Base-by-base conservation (phyloP, 30 jellyfish, hydroid and myxozoan genomes). In the Aurelia aurita region DNA sequence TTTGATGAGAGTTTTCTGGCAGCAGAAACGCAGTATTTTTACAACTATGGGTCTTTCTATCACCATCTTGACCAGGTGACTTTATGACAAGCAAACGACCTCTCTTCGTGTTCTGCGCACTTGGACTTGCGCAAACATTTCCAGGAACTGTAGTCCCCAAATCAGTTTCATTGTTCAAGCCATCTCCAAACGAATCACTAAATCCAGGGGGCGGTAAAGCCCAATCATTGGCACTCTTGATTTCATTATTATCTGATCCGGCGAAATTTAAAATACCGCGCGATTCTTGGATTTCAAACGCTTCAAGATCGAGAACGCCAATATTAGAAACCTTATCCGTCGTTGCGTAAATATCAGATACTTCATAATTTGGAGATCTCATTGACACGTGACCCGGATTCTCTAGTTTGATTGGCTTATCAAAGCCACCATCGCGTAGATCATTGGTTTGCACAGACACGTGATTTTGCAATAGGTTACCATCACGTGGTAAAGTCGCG, bases 361-460 rank as follows among this genome's bases (percentile, higher is more conserved):
- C 64, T 59, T 83, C 93, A 26, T 12, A 69, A 18, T 20, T 13
- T 4, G 93, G 93, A 1, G 93, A 83, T 28, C 71, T 55, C 93
- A 83, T 83, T n/a, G 93, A 83, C 53, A 83, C 87, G 20, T 53
- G 87, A 23, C 93, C 93, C 5, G 93, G 81, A 31, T 83, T 83
- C 12, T 83, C 93, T 4, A 58, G 9, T 61, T 67, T 75, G 7
- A 65, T 16, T 69, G 43, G 66, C 16, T 64, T 69, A 47, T 83
- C 93, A 44, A 29, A 39, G 13, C 31, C 6, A 27, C 79, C 76
- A 18, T 83, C 84, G 1, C 86, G 43, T 15, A 75, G 29, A 43
- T 87, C 96, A 45, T 65, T 87, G 10, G 96, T 87, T 76, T 87
- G 96, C 16, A 87, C 90, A 27, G 96, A 87, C 20, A 77, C 90